Base-by-base conservation (phyloP, 2,113 vertebrate genomes). In the Actinemys pallida region DNA sequence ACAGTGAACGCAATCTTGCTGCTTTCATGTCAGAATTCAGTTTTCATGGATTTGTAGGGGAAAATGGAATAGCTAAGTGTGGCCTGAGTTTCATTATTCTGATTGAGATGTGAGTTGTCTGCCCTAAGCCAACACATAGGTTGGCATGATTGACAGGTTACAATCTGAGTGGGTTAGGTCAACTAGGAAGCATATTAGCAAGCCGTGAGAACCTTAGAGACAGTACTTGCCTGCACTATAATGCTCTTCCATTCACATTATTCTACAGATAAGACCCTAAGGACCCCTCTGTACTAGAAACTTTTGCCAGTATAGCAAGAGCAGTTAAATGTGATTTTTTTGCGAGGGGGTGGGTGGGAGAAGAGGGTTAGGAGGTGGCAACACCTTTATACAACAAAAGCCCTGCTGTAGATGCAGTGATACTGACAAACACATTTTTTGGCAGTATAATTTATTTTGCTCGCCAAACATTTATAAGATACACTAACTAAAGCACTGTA, bases 401-500 rank as follows among this genome's bases (percentile, higher is more conserved):
- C 35, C 16, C 3, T 8, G 2, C 35, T 69, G 31, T 8, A n/a
- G 16, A 69, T 69, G 17, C 13, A 17, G 31, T 35, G 14, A 69
- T n/a, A 31, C 16, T 16, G 16, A 8, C 62, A n/a, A 69, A n/a
- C 8, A n/a, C 8, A 27, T 12, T 52, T 69, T 62, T 81, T 53
- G 52, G 25, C n/a, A 81, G 29, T 19, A 52, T 50, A 2, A 31
- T 65, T 69, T 65, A 65, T 25, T 88, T 49, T 39, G 29, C 11
- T 8, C 27, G 20, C n/a, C 25, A 42, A 22, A 57, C 17, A 65
- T 47, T 35, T 81, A 45, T 5, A 25, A 29, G 45, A 39, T 52
- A 50, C 0, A 5, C 17, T 59, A 65, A 31, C 35, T 19, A 47
- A 65, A n/a, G 47, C 47, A 14, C 35, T 20, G 20, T 7, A 29